Evolutionary conservation across 1,140 invertebrate genomes (phyloP).

Genomic region (Brachionus plicatilis): DNA sequence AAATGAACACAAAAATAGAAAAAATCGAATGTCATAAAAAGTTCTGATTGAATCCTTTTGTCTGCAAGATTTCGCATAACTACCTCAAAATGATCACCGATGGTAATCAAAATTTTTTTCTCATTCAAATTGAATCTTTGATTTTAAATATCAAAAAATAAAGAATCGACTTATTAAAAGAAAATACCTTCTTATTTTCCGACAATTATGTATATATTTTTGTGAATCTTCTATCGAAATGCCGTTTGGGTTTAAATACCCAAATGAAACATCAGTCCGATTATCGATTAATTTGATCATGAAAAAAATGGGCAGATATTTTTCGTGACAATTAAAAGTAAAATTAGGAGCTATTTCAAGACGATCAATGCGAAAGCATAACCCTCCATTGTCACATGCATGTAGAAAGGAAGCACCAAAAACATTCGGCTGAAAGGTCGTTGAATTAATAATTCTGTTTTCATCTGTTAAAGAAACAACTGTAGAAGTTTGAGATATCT

Average conservation of each 20-base stretch:
- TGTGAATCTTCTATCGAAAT: background rate
- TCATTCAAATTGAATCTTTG: constrained; percentile 9
- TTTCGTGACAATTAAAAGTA: constrained; percentile 7
- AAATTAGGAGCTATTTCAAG: background rate
- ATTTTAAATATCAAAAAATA: background rate
- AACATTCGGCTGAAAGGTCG: background rate
- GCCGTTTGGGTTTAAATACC: background rate
- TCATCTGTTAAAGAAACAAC: background rate
- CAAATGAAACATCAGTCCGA: background rate
- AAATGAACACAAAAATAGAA: constrained; percentile 20
- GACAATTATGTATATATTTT: background rate
- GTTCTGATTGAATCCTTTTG: background rate
- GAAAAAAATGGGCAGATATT: background rate
- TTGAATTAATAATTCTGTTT: background rate
- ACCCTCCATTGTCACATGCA: background rate
- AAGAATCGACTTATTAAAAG: background rate
- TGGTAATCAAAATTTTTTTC: constrained; percentile 20
- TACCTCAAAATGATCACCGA: constrained; percentile 11
- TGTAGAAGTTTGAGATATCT: background rate
- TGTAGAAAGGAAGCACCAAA: background rate
- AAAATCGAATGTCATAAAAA: constrained; percentile 7
- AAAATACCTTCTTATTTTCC: background rate
- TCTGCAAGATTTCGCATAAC: constrained; percentile 1
- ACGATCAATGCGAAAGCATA: background rate
- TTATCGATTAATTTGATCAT: background rate